A percentile compares a stretch with the other conserved stretches of the same genome.
Evolutionary conservation across 2,113 vertebrate genomes (phyloP).

Genomic region (Muscicapa adusta): DNA sequence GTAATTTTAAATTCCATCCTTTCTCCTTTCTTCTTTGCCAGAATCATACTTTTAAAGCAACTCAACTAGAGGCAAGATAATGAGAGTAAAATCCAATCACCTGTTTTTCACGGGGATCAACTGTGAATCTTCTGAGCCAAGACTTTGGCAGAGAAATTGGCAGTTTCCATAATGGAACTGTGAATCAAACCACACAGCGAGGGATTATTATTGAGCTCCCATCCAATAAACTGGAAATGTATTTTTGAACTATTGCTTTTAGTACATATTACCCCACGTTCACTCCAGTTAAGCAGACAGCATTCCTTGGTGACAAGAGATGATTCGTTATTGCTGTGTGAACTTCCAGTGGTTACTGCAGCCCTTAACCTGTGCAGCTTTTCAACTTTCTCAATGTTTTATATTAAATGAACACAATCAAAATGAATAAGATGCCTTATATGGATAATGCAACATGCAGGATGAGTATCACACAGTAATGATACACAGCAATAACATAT

Average conservation of each 20-base stretch:
- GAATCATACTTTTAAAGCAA: slow-evolving; percentile 12
- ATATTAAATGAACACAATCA: not conserved
- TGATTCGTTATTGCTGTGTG: not conserved
- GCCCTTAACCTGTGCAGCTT: not conserved
- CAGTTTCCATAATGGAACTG: slow-evolving; percentile 31
- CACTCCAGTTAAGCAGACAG: not conserved
- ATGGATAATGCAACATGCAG: not conserved
- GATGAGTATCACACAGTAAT: not conserved
- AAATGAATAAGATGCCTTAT: not conserved
- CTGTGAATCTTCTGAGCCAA: slow-evolving; percentile 18
- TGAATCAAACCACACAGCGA: slow-evolving; percentile 26
- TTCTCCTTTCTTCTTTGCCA: not conserved
- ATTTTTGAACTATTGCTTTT: slow-evolving; percentile 43
- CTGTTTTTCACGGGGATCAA: slow-evolving; percentile 23
- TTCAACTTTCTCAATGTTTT: not conserved
- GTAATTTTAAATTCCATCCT: not conserved
- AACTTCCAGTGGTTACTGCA: not conserved
- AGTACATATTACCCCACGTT: not conserved
- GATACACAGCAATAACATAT: not conserved
- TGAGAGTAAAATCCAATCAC: slow-evolving; percentile 50
- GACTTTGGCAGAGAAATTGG: slow-evolving; percentile 18
- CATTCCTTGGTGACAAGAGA: not conserved
- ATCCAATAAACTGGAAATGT: slow-evolving; percentile 17
- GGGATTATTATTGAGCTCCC: slow-evolving; percentile 25
- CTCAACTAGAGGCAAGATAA: not conserved